Percentiles rank a stretch among this genome's conserved stretches.
Evolutionary conservation across 2,797 vertebrate species (phyloP).

Genomic region (Sebastes minor): DNA sequence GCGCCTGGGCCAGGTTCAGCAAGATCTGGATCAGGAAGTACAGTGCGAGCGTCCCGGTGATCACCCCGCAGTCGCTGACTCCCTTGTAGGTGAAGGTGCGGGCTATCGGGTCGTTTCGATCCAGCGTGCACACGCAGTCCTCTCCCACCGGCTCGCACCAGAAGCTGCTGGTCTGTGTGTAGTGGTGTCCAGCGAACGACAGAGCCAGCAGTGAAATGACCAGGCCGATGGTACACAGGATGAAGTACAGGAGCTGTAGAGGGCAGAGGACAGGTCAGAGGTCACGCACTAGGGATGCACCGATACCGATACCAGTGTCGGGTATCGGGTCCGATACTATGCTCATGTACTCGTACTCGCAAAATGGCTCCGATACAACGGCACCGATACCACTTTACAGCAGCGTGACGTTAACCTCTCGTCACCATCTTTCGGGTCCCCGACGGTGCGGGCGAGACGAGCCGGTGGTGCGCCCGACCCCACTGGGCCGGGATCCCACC

Average conservation of each 20-base stretch:
- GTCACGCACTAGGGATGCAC: background rate
- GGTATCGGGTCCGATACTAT: too few relatives aligned
- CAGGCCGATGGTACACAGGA: slow-evolving; percentile 87
- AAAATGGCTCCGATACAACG: too few relatives aligned
- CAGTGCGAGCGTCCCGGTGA: slow-evolving; percentile 84
- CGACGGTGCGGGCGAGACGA: too few relatives aligned
- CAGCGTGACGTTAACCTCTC: too few relatives aligned
- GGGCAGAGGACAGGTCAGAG: background rate
- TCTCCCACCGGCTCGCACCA: slow-evolving; percentile 70
- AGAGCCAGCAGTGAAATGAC: slow-evolving; percentile 87
- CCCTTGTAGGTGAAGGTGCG: slow-evolving; percentile 87
- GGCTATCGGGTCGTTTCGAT: slow-evolving; percentile 85
- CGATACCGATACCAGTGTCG: too few relatives aligned
- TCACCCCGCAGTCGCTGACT: slow-evolving; percentile 81
- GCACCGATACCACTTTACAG: too few relatives aligned
- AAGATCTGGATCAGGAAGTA: slow-evolving; percentile 90
- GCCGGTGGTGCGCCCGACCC: too few relatives aligned
- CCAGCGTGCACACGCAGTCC: slow-evolving; percentile 87
- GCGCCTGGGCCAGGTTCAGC: slow-evolving; percentile 87
- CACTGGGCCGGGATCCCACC: too few relatives aligned
- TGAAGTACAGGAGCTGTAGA: slow-evolving; percentile 90
- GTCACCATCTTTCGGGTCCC: too few relatives aligned
- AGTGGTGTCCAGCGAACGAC: slow-evolving; percentile 89
- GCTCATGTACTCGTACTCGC: too few relatives aligned
- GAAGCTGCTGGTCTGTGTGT: slow-evolving; percentile 82